A percentile compares a stretch with the other conserved stretches of the same genome.
Conservation (phyloP, 2,888 invertebrate species). For the Heliconius hortense region DNA sequence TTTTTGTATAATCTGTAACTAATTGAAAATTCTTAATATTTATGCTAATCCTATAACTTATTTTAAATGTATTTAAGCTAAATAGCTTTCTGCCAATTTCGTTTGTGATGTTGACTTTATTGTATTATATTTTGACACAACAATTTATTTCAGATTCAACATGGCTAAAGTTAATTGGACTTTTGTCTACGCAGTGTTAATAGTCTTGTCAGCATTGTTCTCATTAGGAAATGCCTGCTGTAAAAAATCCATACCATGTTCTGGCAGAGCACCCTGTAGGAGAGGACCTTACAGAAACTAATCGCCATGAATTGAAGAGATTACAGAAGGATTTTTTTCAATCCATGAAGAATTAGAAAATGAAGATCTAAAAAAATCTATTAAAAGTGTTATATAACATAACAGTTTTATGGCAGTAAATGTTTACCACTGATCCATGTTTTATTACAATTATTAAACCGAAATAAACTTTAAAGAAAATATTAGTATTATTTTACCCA, state of each 20-base stretch:
- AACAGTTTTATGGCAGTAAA: neutral
- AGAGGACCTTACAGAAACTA: conserved; percentile 60
- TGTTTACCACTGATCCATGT: neutral
- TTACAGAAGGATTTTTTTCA: neutral
- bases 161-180: conserved; percentile 55
- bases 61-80: neutral
- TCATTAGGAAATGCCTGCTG: conserved; percentile 49
- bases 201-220: conserved; percentile 57
- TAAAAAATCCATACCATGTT: conserved; percentile 56
- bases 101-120: neutral
- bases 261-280: conserved; percentile 63
- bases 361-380: too few species aligned
- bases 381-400: neutral
- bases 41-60: neutral
- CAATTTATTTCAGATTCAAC: conserved; percentile 45
- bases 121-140: neutral
- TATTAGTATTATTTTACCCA: conserved; percentile 17
- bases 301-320: too few species aligned
- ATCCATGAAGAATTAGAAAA: neutral
- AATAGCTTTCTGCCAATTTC: neutral
- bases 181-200: conserved; percentile 52
- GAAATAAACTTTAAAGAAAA: neutral
- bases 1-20: neutral
- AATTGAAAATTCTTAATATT: neutral
- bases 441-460: neutral